These are phyloP conservation scores for Limnephilus marmoratus DNA, from an alignment of 2,888 invertebrate genomes.

Conservation along the genomic window DNA sequence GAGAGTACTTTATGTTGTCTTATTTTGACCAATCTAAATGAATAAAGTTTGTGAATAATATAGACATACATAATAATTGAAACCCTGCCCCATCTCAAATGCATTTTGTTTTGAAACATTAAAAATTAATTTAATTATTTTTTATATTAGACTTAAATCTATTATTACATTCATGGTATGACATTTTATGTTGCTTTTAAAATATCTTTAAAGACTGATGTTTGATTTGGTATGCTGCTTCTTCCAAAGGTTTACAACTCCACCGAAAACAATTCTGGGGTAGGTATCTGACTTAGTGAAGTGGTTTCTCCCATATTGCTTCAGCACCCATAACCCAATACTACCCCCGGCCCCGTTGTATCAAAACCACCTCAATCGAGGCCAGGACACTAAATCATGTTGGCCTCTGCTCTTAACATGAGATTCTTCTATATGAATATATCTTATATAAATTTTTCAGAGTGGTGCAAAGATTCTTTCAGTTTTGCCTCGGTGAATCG, in stretches of 20 bases:
- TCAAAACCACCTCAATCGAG: background rate
- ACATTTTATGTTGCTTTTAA: conserved; percentile 30
- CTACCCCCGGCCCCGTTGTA: background rate
- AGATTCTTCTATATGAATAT: too few species aligned
- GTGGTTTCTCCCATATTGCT: conserved; percentile 7
- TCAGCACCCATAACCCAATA: background rate
- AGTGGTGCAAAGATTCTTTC: too few species aligned
- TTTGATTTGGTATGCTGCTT: conserved; percentile 67
- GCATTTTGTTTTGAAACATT: background rate
- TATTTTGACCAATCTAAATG: background rate
- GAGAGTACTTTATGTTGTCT: background rate
- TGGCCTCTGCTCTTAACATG: too few species aligned
- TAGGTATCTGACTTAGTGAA: conserved; percentile 73
- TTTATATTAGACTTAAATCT: background rate
- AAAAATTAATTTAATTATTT: background rate
- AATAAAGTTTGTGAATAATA: background rate
- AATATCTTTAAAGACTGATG: conserved; percentile 33
- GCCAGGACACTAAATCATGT: too few species aligned
- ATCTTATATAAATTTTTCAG: too few species aligned
- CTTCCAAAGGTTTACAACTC: conserved; percentile 80
- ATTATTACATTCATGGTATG: background rate
- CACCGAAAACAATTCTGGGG: conserved; percentile 79
- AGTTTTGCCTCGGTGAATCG: too few species aligned
- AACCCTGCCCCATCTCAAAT: background rate
- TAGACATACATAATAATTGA: background rate